phyloP scores from a whole-genome alignment of 2,113 vertebrate genomes.

The Channa maculata region DNA sequence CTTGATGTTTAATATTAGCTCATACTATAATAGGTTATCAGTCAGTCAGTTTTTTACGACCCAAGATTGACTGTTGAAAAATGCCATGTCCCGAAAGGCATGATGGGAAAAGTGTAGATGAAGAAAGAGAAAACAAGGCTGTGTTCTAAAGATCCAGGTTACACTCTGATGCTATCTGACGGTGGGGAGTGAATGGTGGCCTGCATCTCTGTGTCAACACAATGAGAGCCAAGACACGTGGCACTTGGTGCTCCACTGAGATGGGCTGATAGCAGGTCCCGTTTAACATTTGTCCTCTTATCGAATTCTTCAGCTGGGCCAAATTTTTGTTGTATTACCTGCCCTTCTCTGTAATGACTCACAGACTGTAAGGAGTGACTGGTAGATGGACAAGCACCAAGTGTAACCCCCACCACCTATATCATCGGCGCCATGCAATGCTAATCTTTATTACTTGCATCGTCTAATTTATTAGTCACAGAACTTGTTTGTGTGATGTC shows the following conservation, averaged over 20 bases:
- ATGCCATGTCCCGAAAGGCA: constrained; percentile 15
- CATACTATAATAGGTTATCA: constrained; percentile 26
- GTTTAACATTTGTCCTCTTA: constrained; percentile 56
- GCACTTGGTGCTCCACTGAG: constrained; percentile 63
- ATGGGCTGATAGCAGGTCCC: constrained; percentile 65
- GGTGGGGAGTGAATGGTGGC: constrained; percentile 35
- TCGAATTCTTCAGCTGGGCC: constrained; percentile 28
- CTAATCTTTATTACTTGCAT: constrained; percentile 63
- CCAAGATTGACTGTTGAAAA: constrained; percentile 22
- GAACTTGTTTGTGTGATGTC: constrained; percentile 45
- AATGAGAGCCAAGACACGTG: constrained; percentile 64
- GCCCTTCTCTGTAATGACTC: constrained; percentile 51
- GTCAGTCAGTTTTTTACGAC: constrained; percentile 42
- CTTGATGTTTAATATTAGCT: constrained; percentile 21
- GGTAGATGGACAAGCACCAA: background rate
- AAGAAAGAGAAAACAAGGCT: constrained; percentile 31
- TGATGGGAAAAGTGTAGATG: constrained; percentile 37
- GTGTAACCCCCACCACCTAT: constrained; percentile 45
- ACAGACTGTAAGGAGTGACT: constrained; percentile 44
- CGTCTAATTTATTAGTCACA: constrained; percentile 41
- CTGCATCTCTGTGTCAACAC: constrained; percentile 67
- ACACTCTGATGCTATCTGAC: constrained; percentile 77
- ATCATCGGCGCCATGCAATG: constrained; percentile 34
- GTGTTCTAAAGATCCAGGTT: constrained; percentile 70
- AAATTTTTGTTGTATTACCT: constrained; percentile 35